A percentile compares a stretch with the other conserved stretches of the same genome.
Evolutionary conservation across 2,888 invertebrate species (phyloP).

Genomic region (Norana najaformis): DNA sequence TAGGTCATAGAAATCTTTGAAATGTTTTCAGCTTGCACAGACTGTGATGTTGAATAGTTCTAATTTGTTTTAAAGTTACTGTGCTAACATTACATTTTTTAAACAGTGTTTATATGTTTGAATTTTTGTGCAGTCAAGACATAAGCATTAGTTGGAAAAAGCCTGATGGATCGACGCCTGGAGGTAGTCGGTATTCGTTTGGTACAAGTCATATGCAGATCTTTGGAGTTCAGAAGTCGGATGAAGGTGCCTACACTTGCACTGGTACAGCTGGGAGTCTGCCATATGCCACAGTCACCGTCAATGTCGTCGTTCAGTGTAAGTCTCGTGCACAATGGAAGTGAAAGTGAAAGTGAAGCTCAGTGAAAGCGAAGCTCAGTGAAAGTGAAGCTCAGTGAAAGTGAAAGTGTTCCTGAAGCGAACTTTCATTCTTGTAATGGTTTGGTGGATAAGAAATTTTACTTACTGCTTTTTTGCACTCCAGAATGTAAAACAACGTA

Average conservation of each 20-base stretch:
- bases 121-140: conserved; percentile 2
- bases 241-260: conserved; percentile 32
- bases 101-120: background rate
- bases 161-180: background rate
- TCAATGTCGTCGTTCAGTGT: conserved; percentile 30
- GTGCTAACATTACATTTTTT: background rate
- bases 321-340: background rate
- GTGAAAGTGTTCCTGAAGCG: background rate
- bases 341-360: background rate
- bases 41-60: background rate
- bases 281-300: background rate
- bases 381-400: background rate
- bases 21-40: background rate
- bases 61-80: background rate
- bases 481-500: background rate
- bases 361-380: background rate
- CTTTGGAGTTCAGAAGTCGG: conserved; percentile 15
- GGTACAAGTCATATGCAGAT: conserved; percentile 18
- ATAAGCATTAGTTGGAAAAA: conserved; percentile 25
- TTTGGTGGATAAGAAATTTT: background rate
- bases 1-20: background rate
- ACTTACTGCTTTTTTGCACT: background rate
- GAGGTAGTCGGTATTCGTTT: background rate
- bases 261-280: conserved; percentile 21
- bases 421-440: background rate